phyloP scores from a whole-genome alignment of 2,888 invertebrate species.

The Drosophila anomelani region DNA sequence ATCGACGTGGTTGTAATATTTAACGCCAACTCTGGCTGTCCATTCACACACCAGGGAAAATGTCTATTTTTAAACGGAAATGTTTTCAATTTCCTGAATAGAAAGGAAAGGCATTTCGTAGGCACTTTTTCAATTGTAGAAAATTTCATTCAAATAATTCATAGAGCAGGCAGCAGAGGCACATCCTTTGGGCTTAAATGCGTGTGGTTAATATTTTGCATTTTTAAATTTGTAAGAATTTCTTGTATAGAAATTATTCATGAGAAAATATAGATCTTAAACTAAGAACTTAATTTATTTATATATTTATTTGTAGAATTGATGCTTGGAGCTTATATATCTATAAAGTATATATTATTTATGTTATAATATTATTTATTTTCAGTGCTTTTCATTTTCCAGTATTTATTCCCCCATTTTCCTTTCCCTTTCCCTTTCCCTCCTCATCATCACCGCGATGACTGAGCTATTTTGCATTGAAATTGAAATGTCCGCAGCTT shows the following conservation, averaged over 20 bases:
- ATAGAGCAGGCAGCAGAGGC: background rate
- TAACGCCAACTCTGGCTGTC: slow-evolving; percentile 49
- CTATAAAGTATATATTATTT: background rate
- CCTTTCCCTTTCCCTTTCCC: background rate
- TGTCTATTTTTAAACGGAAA: slow-evolving; percentile 7
- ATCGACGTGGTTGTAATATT: slow-evolving; percentile 62
- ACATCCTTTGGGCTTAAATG: background rate
- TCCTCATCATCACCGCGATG: slow-evolving; percentile 14
- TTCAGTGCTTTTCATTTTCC: background rate
- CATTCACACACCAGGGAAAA: slow-evolving; percentile 12
- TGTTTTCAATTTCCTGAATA: slow-evolving; percentile 6
- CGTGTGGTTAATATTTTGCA: background rate
- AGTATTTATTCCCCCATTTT: background rate
- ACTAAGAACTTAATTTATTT: no score
- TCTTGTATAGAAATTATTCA: background rate
- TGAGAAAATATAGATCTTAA: background rate
- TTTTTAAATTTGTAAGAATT: background rate
- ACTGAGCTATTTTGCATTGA: slow-evolving; percentile 69
- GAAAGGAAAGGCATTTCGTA: slow-evolving; percentile 1
- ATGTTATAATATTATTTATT: background rate
- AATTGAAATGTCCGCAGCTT: slow-evolving; percentile 71
- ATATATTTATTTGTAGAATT: no score
- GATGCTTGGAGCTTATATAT: background rate
- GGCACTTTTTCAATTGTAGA: slow-evolving; percentile 8
- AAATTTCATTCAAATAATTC: slow-evolving; percentile 4